Percentiles rank a stretch among this genome's conserved stretches.
These are phyloP conservation scores for Struthidea cinerea DNA, from an alignment of 2,113 vertebrate genomes.

Conservation along the genomic window DNA sequence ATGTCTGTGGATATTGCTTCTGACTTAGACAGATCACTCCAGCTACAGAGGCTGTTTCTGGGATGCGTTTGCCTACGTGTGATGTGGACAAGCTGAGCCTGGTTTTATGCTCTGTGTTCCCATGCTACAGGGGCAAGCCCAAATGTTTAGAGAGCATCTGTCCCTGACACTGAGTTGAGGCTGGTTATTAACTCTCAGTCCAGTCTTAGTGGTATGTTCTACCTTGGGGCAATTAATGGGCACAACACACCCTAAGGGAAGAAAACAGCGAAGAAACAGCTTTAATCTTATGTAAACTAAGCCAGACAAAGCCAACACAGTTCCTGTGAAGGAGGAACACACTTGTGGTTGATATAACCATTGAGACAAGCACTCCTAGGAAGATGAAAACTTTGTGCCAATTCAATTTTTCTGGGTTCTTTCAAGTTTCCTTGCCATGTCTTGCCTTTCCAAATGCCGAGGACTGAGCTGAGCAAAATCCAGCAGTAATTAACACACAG, in stretches of 20 bases:
- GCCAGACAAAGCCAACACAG: background rate
- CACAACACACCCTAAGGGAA: background rate
- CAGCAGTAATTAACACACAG: background rate
- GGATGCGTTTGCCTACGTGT: background rate
- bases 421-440: background rate
- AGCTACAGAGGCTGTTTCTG: background rate
- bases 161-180: rapidly evolving
- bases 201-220: background rate
- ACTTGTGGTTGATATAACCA: background rate
- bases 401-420: background rate
- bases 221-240: background rate
- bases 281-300: background rate
- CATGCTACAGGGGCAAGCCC: rapidly evolving
- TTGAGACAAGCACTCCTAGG: background rate
- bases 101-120: background rate
- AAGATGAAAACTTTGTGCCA: background rate
- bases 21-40: constrained; percentile 5
- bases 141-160: background rate
- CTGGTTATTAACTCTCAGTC: background rate
- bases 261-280: background rate
- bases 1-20: background rate
- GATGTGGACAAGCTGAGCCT: background rate
- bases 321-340: background rate
- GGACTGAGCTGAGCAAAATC: background rate
- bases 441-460: background rate